Conservation (phyloP, 2,888 invertebrate species). For the Dryomyza anilis region DNA sequence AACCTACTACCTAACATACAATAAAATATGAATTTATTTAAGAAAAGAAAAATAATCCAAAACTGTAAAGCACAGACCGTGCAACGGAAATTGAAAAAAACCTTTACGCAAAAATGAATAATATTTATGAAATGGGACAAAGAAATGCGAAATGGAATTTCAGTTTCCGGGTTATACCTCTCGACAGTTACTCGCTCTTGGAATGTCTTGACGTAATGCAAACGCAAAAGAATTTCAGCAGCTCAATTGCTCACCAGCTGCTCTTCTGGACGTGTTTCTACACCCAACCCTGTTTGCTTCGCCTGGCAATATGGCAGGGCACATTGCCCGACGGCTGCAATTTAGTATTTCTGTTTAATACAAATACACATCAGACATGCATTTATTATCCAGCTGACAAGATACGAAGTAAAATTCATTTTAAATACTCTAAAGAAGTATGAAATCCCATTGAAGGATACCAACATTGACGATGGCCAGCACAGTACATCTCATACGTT, state of each 20-base stretch:
- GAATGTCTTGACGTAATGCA: constrained; percentile 11
- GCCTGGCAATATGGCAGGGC: background rate
- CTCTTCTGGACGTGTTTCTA: background rate
- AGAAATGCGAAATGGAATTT: constrained; percentile 6
- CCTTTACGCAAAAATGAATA: background rate
- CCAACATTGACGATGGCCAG: background rate
- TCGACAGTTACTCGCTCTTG: too few relatives aligned
- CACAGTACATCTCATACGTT: background rate
- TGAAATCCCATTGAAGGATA: background rate
- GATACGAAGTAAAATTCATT: constrained; percentile 7
- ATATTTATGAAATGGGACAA: background rate
- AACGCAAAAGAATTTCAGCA: constrained; percentile 7
- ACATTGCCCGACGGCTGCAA: background rate
- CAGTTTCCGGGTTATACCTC: background rate
- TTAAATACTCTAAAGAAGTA: background rate
- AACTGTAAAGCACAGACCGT: background rate
- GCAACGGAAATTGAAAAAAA: constrained; percentile 1
- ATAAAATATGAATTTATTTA: too few relatives aligned
- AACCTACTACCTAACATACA: too few relatives aligned
- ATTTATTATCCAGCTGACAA: constrained; percentile 9
- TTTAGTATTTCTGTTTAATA: constrained; percentile 13
- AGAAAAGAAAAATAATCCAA: too few relatives aligned
- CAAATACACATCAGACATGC: background rate
- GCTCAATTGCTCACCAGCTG: constrained; percentile 9
- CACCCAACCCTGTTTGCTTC: background rate